Evolutionary conservation across 35 echinoderm and acorn worm genomes (phyloP).

Genomic region (Ophioderma brevispina): DNA sequence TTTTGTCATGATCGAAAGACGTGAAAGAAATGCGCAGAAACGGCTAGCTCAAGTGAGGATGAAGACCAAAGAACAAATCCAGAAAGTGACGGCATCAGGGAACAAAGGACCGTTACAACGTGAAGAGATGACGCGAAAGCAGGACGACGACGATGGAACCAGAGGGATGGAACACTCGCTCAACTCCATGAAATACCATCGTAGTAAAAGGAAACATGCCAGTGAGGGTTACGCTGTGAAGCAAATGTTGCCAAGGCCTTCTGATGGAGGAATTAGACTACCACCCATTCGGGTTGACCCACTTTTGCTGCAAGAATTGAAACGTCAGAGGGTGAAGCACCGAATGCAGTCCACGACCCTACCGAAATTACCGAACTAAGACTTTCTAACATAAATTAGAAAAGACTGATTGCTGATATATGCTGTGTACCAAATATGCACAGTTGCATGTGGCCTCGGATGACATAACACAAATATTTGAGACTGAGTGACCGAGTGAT

Average conservation of each 20-base stretch:
- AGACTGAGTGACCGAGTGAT: too few relatives aligned
- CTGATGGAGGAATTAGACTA: slow-evolving; percentile 19
- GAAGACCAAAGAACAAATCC: slow-evolving; percentile 44
- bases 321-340: slow-evolving; percentile 65
- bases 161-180: neutral
- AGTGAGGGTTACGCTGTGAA: neutral
- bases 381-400: too few relatives aligned
- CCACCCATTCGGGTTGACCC: slow-evolving; percentile 63
- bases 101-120: neutral
- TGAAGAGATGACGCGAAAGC: neutral
- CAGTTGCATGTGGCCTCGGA: too few relatives aligned
- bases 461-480: too few relatives aligned
- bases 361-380: slow-evolving; percentile 68
- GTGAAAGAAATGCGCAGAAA: slow-evolving; percentile 37
- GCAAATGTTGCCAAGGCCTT: neutral
- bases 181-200: neutral
- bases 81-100: neutral
- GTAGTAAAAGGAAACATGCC: neutral
- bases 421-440: too few relatives aligned
- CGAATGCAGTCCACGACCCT: slow-evolving; percentile 37
- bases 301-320: slow-evolving; percentile 62
- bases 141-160: neutral
- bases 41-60: slow-evolving; percentile 48
- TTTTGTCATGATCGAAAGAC: too few relatives aligned
- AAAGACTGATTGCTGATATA: too few relatives aligned